Evolutionary conservation across 2,797 vertebrate genomes (phyloP).

Genomic region (Calcarius lapponicus): DNA sequence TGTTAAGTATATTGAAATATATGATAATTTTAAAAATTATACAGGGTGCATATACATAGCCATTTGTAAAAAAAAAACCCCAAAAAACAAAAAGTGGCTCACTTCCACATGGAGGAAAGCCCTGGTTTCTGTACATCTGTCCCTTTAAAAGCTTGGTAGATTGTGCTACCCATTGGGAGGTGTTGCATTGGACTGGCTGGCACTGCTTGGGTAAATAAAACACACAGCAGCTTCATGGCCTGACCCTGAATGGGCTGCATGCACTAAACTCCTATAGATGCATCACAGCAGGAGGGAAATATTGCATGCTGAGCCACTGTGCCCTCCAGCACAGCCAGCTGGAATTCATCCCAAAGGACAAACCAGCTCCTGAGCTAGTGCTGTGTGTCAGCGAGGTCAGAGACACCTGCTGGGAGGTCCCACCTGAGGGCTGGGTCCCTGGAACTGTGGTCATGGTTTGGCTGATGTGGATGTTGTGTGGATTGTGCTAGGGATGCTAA

Average conservation of each 20-base stretch:
- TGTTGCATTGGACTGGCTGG: neutral
- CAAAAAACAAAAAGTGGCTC: neutral
- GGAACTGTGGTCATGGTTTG: neutral
- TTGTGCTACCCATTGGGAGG: neutral
- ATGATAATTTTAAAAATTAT: neutral
- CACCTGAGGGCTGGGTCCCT: neutral
- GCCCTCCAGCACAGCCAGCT: neutral
- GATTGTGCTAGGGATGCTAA: neutral
- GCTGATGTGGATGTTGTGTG: neutral
- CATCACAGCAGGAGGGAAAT: neutral
- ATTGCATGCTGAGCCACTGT: neutral
- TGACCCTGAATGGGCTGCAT: neutral
- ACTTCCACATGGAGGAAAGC: neutral
- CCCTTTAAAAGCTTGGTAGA: neutral
- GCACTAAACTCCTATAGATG: neutral
- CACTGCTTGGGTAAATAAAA: neutral
- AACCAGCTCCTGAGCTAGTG: neutral
- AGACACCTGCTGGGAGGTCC: neutral
- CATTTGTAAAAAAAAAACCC: neutral
- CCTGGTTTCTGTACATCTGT: neutral
- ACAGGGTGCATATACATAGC: fast-evolving
- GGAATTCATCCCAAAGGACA: neutral
- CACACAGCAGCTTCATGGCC: neutral
- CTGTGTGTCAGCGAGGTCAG: neutral
- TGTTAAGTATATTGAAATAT: neutral